Evolutionary conservation across 2,888 invertebrate species (phyloP).

Genomic region (Neria commutata): DNA sequence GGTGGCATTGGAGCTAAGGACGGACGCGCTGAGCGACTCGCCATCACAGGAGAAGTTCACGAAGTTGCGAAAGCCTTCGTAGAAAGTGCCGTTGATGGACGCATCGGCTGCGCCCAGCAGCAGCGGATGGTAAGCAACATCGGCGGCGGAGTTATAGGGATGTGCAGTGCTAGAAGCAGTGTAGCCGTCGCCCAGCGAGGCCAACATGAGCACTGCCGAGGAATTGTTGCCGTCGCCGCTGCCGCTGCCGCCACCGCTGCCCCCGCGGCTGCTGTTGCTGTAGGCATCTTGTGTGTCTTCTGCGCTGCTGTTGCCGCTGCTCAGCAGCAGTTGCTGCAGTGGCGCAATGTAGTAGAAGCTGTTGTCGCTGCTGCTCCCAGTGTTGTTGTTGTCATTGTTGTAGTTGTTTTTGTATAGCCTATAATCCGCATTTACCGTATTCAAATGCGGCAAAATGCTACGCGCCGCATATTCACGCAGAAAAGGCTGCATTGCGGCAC

Average conservation of each 20-base stretch:
- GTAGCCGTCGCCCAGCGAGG: neutral
- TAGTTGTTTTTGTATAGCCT: neutral
- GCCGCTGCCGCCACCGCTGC: too few relatives aligned
- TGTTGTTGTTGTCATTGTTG: constrained; percentile 1
- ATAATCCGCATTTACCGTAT: neutral
- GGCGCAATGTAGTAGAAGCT: constrained; percentile 43
- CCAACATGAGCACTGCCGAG: neutral
- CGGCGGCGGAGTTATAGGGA: neutral
- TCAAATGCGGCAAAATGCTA: constrained; percentile 36
- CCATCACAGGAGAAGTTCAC: constrained; percentile 45
- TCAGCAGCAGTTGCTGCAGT: constrained; percentile 38
- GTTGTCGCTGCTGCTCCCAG: constrained; percentile 29
- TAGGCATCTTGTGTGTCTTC: neutral
- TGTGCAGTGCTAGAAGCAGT: neutral
- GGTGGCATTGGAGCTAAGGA: constrained; percentile 13
- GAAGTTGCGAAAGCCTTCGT: neutral
- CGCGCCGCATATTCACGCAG: constrained; percentile 41
- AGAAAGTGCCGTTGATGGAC: constrained; percentile 34
- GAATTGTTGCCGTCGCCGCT: neutral
- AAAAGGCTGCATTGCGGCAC: constrained; percentile 32
- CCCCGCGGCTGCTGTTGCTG: neutral
- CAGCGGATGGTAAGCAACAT: neutral
- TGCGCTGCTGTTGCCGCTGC: constrained; percentile 7
- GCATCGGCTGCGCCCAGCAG: too few relatives aligned
- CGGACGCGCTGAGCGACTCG: constrained; percentile 24